Percentiles rank a stretch among this genome's conserved stretches.
phyloP scores from a whole-genome alignment of 2,113 vertebrate species.

The Scopus umbretta region DNA sequence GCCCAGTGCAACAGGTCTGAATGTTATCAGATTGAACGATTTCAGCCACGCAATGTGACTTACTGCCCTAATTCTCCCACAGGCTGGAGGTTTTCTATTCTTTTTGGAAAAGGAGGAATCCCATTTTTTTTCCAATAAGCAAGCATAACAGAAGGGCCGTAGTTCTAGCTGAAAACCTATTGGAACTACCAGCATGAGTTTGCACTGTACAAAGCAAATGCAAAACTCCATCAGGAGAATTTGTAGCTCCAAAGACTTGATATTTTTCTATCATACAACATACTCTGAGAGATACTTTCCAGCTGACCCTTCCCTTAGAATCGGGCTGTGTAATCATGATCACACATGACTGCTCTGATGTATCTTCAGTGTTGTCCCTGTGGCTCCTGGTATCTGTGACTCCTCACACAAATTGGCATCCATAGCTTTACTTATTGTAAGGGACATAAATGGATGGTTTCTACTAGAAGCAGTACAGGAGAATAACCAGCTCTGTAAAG shows the following conservation, averaged over 20 bases:
- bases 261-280: not conserved
- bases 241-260: not conserved
- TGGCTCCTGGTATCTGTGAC: not conserved
- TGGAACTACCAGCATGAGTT: not conserved
- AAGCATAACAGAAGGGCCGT: not conserved
- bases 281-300: not conserved
- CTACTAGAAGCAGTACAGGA: not conserved
- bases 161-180: not conserved
- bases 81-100: not conserved
- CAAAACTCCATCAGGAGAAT: not conserved
- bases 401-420: not conserved
- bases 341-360: not conserved
- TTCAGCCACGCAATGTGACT: not conserved
- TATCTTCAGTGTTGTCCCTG: rapidly evolving
- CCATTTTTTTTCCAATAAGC: not conserved
- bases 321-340: rapidly evolving
- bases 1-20: not conserved
- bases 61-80: not conserved
- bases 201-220: not conserved
- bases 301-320: not conserved
- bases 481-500: not conserved
- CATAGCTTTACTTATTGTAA: not conserved
- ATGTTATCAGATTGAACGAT: not conserved
- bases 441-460: not conserved
- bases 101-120: not conserved